phyloP scores from a whole-genome alignment of 2,888 invertebrate species.

The Diaperis boleti region DNA sequence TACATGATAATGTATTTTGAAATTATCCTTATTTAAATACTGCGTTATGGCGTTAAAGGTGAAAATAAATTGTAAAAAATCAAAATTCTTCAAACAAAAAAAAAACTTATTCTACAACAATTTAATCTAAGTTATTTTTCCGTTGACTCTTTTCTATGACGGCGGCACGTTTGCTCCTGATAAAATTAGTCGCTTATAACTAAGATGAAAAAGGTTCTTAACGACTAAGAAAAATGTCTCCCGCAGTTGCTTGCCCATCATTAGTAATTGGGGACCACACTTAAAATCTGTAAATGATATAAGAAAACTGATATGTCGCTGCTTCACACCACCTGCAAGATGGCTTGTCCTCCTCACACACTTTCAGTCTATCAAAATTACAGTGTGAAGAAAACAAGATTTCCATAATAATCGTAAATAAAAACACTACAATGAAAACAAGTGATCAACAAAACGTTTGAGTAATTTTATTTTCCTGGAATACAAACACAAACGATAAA shows the following conservation, averaged over 20 bases:
- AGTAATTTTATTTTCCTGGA: constrained; percentile 47
- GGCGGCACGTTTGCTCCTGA: constrained; percentile 38
- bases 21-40: constrained; percentile 36
- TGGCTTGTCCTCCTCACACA: constrained; percentile 28
- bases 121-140: constrained; percentile 41
- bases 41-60: constrained; percentile 35
- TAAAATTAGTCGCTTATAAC: constrained; percentile 50
- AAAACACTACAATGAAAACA: constrained; percentile 53
- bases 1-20: constrained; percentile 28
- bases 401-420: constrained; percentile 15
- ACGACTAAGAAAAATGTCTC: constrained; percentile 52
- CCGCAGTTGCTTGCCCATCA: constrained; percentile 47
- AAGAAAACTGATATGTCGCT: constrained; percentile 61
- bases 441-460: constrained; percentile 44
- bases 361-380: background rate
- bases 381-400: constrained; percentile 35
- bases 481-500: constrained; percentile 48
- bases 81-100: constrained; percentile 36
- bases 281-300: constrained; percentile 64
- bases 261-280: constrained; percentile 47
- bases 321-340: constrained; percentile 56
- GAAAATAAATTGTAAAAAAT: constrained; percentile 41
- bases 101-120: constrained; percentile 47
- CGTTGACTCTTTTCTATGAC: constrained; percentile 35
- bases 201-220: constrained; percentile 54